Percentiles rank a stretch among this genome's conserved stretches.
Evolutionary conservation across 2,113 vertebrate genomes (phyloP).

Genomic region (Triplophysa siluroides): DNA sequence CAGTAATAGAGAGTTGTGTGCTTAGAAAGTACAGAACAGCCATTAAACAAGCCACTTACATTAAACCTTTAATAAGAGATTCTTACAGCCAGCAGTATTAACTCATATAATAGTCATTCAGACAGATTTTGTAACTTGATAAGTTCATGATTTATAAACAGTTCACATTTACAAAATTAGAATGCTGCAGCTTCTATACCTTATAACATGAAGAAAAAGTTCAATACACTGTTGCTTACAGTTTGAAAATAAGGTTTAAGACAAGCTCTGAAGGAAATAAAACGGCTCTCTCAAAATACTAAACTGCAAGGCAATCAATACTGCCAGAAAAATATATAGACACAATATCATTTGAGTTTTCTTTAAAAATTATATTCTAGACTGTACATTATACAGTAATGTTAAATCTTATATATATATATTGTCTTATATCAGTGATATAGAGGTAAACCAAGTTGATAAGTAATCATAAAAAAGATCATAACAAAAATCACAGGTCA

Average conservation of each 20-base stretch:
- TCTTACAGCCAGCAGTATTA: neutral
- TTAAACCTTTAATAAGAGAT: neutral
- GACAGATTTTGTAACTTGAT: neutral
- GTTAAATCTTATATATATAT: conserved; percentile 20
- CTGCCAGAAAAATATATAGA: neutral
- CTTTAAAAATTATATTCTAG: conserved; percentile 26
- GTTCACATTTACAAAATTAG: conserved; percentile 26
- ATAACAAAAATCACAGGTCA: conserved; percentile 23
- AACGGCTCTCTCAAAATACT: neutral
- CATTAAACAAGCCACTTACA: neutral
- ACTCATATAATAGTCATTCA: neutral
- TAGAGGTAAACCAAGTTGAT: conserved; percentile 14
- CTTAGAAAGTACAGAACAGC: neutral
- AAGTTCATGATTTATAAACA: neutral
- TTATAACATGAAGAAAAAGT: neutral
- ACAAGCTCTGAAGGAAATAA: neutral
- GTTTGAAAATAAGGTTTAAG: neutral
- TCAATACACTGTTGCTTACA: neutral
- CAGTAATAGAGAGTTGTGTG: too few relatives aligned
- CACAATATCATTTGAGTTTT: neutral
- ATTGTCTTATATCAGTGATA: neutral
- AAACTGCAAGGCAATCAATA: conserved; percentile 11
- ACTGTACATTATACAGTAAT: conserved; percentile 43
- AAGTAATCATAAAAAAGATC: neutral
- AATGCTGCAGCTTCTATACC: neutral